These are phyloP conservation scores for Erebia epiphron DNA, from an alignment of 2,888 invertebrate genomes.

Conservation along the genomic window DNA sequence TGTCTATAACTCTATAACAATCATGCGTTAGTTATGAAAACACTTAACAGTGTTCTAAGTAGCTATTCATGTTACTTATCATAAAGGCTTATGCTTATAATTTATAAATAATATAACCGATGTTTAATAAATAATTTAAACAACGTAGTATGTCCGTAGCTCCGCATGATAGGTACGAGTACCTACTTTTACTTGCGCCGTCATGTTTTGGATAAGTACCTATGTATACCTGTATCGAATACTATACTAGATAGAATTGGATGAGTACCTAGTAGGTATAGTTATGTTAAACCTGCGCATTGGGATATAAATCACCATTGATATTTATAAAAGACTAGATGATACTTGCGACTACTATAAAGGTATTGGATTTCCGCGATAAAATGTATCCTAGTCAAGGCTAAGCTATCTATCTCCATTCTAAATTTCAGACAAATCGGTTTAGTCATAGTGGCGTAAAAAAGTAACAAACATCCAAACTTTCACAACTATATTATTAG, in stretches of 20 bases:
- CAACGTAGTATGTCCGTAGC: background rate
- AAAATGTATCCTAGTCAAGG: no score
- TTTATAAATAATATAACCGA: background rate
- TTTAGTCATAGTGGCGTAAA: no score
- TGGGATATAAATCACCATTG: no score
- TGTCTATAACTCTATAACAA: background rate
- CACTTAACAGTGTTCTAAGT: no score
- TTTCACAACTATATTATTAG: no score
- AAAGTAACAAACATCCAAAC: no score
- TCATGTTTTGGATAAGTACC: conserved; percentile 8
- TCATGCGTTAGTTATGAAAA: background rate
- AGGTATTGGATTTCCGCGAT: no score
- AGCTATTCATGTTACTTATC: background rate
- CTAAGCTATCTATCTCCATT: no score
- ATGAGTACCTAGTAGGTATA: background rate
- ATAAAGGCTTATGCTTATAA: background rate
- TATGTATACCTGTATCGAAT: background rate
- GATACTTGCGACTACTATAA: no score
- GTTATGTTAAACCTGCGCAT: no score
- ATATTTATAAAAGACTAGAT: no score
- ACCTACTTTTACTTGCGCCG: conserved; percentile 10
- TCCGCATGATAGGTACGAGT: background rate
- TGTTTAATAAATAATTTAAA: conserved; percentile 1
- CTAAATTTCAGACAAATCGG: no score
- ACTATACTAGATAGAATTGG: background rate